A percentile compares a stretch with the other conserved stretches of the same genome.
Evolutionary conservation across 2,113 vertebrate species (phyloP).

Genomic region (Poeciliopsis prolifica): DNA sequence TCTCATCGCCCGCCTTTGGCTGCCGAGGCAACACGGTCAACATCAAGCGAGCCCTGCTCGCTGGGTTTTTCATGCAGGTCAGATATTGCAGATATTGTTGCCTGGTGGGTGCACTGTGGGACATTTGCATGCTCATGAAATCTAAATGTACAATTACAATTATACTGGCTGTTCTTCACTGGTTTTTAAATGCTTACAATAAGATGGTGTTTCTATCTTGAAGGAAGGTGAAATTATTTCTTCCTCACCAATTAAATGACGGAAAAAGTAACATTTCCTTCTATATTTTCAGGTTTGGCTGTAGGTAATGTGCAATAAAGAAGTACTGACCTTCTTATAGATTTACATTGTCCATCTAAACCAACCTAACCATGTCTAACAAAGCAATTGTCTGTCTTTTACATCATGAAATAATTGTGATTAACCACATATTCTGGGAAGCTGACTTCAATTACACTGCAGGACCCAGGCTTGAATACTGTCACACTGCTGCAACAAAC

Average conservation of each 20-base stretch:
- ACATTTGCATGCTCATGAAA: background rate
- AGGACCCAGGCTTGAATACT: background rate
- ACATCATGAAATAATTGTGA: background rate
- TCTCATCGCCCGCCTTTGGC: slow-evolving; percentile 85
- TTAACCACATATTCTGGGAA: background rate
- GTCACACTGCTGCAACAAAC: background rate
- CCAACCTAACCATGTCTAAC: too few relatives aligned
- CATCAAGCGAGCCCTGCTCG: slow-evolving; percentile 87
- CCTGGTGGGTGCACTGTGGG: too few relatives aligned
- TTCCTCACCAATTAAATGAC: background rate
- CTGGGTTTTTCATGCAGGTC: slow-evolving; percentile 93
- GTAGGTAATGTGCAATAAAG: too few relatives aligned
- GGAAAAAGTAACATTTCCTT: background rate
- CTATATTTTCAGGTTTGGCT: background rate
- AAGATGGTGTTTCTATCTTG: background rate
- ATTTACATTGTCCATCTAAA: too few relatives aligned
- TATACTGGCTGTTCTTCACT: background rate
- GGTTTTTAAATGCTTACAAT: background rate
- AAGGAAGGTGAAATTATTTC: background rate
- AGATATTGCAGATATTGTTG: background rate
- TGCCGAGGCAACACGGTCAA: slow-evolving; percentile 80
- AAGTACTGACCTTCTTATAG: too few relatives aligned
- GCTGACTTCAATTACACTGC: background rate
- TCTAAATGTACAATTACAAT: background rate
- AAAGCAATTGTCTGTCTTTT: background rate